Evolutionary conservation across 2,797 vertebrate genomes (phyloP).

Genomic region (Eremophila alpestris): DNA sequence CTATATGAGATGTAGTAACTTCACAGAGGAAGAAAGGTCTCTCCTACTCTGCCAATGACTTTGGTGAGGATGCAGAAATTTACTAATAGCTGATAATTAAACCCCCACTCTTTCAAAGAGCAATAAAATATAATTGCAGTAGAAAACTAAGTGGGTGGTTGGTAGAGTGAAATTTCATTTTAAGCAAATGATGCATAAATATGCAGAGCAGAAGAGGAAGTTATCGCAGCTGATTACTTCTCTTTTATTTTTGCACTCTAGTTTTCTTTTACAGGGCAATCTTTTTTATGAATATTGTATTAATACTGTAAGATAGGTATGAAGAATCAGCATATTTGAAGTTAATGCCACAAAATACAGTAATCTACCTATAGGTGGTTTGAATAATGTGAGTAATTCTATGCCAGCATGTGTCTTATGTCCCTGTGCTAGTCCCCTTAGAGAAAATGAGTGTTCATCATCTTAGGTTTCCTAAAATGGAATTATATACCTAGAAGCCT

Average conservation of each 20-base stretch:
- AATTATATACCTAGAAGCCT: slow-evolving; percentile 48
- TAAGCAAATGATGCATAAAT: background rate
- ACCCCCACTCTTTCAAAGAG: background rate
- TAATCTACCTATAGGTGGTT: background rate
- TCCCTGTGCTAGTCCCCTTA: background rate
- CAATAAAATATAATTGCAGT: background rate
- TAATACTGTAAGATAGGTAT: background rate
- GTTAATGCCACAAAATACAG: background rate
- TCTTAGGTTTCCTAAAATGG: background rate
- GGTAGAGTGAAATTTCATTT: background rate
- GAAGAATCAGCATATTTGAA: background rate
- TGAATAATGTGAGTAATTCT: slow-evolving; percentile 9
- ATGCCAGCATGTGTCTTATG: background rate
- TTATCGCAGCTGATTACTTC: background rate
- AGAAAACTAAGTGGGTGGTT: background rate
- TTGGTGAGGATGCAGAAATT: background rate
- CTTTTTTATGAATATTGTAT: background rate
- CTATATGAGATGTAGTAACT: background rate
- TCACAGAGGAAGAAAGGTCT: background rate
- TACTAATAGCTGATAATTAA: background rate
- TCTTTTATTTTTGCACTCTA: background rate
- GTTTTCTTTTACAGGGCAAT: background rate
- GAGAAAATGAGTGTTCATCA: background rate
- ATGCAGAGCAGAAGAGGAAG: background rate
- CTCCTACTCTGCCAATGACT: background rate